Evolutionary conservation across 1,140 invertebrate genomes (phyloP), one percentile per base, ranked within the genome.

Genomic region (Saccostrea glomerata): DNA sequence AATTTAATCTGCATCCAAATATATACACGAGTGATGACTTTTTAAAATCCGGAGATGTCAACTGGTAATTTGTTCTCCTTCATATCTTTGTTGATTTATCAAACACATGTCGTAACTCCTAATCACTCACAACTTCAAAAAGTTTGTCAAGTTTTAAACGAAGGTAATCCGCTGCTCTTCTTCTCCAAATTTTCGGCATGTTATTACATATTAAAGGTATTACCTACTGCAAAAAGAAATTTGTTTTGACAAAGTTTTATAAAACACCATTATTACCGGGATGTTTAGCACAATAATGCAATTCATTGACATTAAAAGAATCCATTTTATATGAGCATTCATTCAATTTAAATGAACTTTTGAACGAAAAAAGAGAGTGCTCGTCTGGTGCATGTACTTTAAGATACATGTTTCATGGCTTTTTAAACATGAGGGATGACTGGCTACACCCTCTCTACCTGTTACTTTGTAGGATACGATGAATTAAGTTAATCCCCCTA

Each of bases 171-270:
- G n/a, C n/a, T 6, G 17, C 58, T n/a, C 4, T 63, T 63, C 58
- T 20, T 63, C 25, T 30, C 30, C 30, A 15, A 9, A 30, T 6
- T 73, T 5, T 13, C 25, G 70, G 11, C 70, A 25, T 36, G 70
- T 73, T 73, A 73, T 73, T 73, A 25, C 70, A 73, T 73, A 73
- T 73, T 36, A 73, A 25, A 12, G 25, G 70, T 36, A 73, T 73
- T 73, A 73, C 70, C 13, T 36, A 13, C 70, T 30, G 30, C 25
- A 73, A 36, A 15, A 30, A 73, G 70, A 73, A 73, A 73, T 73
- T 73, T 73, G 70, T 73, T 73, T 73, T 73, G 70, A 73, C 70
- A 73, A 73, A 73, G 70, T 36, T 73, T 73, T 73, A 73, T 73
- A 73, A 73, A 73, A 73, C 70, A 73, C 23, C 70, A 73, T 73